Percentiles rank a stretch among this genome's conserved stretches.
Conservation (phyloP, 92 coral and sea anemone species). For the Phenganax subtilis region DNA sequence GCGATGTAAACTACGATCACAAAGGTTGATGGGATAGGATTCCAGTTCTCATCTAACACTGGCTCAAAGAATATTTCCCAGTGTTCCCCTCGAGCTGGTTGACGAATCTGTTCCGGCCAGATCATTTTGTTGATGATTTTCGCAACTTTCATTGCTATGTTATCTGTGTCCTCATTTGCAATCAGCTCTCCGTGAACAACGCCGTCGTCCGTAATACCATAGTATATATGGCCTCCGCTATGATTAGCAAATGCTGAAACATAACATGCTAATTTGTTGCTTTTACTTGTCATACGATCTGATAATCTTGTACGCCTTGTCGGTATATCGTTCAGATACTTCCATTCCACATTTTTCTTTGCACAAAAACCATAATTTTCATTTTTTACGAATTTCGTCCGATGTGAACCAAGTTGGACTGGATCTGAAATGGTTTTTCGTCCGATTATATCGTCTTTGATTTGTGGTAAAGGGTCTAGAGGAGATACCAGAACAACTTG, state of each 20-base stretch:
- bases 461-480: constrained; percentile 6
- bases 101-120: constrained; percentile 37
- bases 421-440: neutral
- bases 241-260: constrained; percentile 49
- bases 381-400: neutral
- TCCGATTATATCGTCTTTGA: neutral
- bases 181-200: constrained; percentile 36
- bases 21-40: constrained; percentile 6
- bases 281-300: constrained; percentile 27
- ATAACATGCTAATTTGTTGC: constrained; percentile 32
- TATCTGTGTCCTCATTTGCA: constrained; percentile 26
- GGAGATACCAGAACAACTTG: constrained; percentile 21
- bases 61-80: constrained; percentile 56
- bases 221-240: constrained; percentile 47
- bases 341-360: constrained; percentile 23
- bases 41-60: constrained; percentile 32
- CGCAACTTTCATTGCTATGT: neutral
- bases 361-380: neutral
- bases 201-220: constrained; percentile 40
- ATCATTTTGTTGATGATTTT: constrained; percentile 38
- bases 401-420: constrained; percentile 7
- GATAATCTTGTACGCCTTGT: constrained; percentile 30
- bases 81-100: constrained; percentile 40
- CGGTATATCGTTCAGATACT: constrained; percentile 16
- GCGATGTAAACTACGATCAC: constrained; percentile 33